Base-by-base conservation (phyloP, 1,140 invertebrate species). In the Macrostomum lignano region DNA sequence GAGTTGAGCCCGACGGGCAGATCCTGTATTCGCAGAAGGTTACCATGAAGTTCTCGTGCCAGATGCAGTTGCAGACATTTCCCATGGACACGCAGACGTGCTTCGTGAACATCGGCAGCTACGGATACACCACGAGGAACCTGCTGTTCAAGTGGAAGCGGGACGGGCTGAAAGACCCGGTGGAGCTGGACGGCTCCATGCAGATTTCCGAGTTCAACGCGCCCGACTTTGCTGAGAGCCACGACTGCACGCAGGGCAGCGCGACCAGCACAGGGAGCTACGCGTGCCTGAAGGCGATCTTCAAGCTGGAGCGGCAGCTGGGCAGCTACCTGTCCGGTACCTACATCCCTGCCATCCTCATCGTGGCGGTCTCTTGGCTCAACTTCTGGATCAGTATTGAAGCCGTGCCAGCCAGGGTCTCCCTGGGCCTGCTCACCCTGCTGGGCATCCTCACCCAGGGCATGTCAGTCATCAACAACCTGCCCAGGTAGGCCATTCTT, bases 291-390 rank as follows among this genome's bases (percentile, higher is more conserved):
- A 57, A 61, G n/a, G 63, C 73, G 0, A 71, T 70, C 47, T 72
- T 79, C 44, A 65, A 67, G 31, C 74, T 81, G 41, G 71, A 75
- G 44, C 64, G 75, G 13, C 69, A 75, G 49, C 73, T 79, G 17
- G 73, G 73, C 6, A 73, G 77, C 47, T 73, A 78, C 48, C 47
- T 81, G 6, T 75, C 78, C 37, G 74, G 78, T 48, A 75, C 73
- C 1, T 81, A 76, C 51, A 71, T 74, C 2, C 75, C 75, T 0
- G 77, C 73, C 2, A 70, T 71, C 2, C 52, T 81, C 4, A 73
- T 81, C 6, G 74, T 79, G 4, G 71, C 74, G 63, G 51, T 79
- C 0, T 75, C 72, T 0, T 79, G 75, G 75, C 75, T 78, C n/a
- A 53, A 47, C 3, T 55, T 55, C 36, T 55, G 41, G 40, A 37